Base-by-base conservation (phyloP, 2,113 vertebrate genomes). In the Tricholaema leucomelas region DNA sequence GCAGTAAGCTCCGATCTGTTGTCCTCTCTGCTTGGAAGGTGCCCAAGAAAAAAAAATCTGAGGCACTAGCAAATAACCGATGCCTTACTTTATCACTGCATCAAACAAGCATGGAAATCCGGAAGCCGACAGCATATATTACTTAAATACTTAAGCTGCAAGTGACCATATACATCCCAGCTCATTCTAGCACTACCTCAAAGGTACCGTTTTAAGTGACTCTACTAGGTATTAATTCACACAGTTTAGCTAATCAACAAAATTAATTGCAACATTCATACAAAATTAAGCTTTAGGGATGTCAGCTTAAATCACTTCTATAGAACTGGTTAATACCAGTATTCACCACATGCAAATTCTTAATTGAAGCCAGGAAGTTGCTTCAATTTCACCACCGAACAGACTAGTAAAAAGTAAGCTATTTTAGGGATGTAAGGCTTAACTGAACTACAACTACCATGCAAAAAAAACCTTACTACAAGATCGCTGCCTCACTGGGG, bases 401-500 rank as follows among this genome's bases (percentile, higher is more conserved):
- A 33, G 24, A 18, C 4, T 1, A 3, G 25, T 48, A 74, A 23
- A 25, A 11, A 54, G 59, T 10, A 36, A 65, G 58, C 7, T 44
- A 16, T 44, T 44, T 44, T 15, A 44, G 42, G 15, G 42, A 44
- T 44, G 42, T 44, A 17, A 44, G 42, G 42, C 74, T 12, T 25
- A 6, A 65, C 33, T 10, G 20, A 20, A 38, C 15, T 0, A 1
- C 33, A 33, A 31, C 30, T 4, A 28, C 25, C 25, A 3, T 0
- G 27, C 25, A 24, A 35, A 52, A 44, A 44, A 60, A 35, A 30
- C 48, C 48, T 25, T 5, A 27, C 42, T 15, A 2, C 54, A 4
- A 9, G 28, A 48, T 1, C 38, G 2, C n/a, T 0, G 63, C 8
- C 38, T 12, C 8, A 54, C 40, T 20, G 58, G n/a, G 25, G 25